Percentiles rank a stretch among this genome's conserved stretches.
Conservation (phyloP, 2,888 invertebrate genomes). For the Ornithoptera alexandrae region DNA sequence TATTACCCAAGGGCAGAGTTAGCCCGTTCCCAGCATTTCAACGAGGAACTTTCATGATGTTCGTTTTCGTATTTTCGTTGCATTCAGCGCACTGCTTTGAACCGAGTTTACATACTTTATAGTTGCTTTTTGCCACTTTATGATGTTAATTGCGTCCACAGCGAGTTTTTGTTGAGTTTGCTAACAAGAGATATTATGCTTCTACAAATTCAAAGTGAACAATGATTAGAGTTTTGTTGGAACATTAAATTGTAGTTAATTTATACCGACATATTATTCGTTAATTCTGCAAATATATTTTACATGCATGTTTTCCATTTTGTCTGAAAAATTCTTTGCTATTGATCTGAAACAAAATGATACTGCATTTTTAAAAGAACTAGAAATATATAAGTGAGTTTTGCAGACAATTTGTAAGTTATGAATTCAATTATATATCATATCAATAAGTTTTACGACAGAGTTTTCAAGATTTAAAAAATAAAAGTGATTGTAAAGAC, state of each 20-base stretch:
- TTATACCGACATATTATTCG: no score
- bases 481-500: neutral
- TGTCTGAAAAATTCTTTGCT: no score
- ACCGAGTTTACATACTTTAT: constrained; percentile 6
- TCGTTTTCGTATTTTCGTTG: constrained; percentile 36
- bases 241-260: no score
- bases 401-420: no score
- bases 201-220: neutral
- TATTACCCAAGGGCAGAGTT: constrained; percentile 57
- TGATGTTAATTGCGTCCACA: constrained; percentile 9
- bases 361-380: no score
- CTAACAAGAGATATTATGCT: constrained; percentile 3
- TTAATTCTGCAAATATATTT: no score
- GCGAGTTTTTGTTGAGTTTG: constrained; percentile 1
- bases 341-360: no score
- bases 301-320: no score
- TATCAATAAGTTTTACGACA: no score
- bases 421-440: no score
- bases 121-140: constrained; percentile 8
- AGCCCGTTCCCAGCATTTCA: constrained; percentile 47
- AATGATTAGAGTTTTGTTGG: neutral
- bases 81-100: constrained; percentile 40
- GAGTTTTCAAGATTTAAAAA: no score
- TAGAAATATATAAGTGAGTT: no score
- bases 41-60: constrained; percentile 53